Percentiles rank a stretch among this genome's conserved stretches.
These are phyloP conservation scores for Chiridota heheva DNA, from an alignment of 35 echinoderm and acorn worm species.

Conservation along the genomic window DNA sequence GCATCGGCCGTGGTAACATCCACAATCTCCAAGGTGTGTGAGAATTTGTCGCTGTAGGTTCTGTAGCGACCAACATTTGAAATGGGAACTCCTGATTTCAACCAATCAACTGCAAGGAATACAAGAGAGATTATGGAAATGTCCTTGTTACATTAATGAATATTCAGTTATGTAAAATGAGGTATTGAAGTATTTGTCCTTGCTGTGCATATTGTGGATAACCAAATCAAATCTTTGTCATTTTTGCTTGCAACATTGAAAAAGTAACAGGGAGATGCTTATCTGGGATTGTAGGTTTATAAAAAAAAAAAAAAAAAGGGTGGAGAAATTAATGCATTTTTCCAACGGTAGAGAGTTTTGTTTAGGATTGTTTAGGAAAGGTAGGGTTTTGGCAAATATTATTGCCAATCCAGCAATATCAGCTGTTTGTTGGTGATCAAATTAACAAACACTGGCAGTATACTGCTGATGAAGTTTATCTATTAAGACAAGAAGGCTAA, in stretches of 20 bases:
- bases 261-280: not conserved
- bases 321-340: no score
- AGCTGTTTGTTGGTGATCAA: no score
- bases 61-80: constrained; percentile 65
- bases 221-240: not conserved
- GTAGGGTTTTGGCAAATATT: no score
- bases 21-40: constrained; percentile 78
- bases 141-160: not conserved
- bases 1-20: constrained; percentile 56
- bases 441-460: no score
- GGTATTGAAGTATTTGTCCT: not conserved
- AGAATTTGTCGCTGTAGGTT: constrained; percentile 74
- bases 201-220: not conserved
- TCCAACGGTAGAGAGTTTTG: no score
- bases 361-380: no score
- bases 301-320: no score
- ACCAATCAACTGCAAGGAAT: constrained; percentile 74
- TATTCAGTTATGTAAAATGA: not conserved
- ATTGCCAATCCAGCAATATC: no score
- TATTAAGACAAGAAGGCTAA: no score
- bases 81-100: constrained; percentile 59
- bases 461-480: no score
- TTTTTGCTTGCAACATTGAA: not conserved
- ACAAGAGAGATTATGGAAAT: not conserved
- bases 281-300: not conserved